Evolutionary conservation across 2,797 vertebrate species (phyloP), one percentile per base, ranked within the genome.

Genomic region (Galago senegalensis): DNA sequence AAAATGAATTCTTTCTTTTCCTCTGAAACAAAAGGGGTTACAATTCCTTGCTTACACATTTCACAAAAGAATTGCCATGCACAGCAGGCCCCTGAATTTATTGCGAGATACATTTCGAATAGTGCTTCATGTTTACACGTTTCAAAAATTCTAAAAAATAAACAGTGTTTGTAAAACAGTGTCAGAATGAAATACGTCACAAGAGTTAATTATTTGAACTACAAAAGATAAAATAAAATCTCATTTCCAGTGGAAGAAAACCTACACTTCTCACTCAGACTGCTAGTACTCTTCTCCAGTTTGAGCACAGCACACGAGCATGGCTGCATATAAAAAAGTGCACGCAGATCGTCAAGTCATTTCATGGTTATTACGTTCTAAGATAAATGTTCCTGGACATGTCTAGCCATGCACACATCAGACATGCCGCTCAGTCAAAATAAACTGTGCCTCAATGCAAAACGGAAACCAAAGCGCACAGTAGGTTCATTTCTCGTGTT

Each of bases 371-470:
- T 75, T 91, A 16, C 3, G 53, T 13, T 7, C 31, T 34, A 85
- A 58, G 91, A 90, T 6, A 95, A 85, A 84, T 84, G 93, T 96
- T 76, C 67, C 94, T 87, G 21, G 90, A 94, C 92, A 85, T 93
- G 20, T 87, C 91, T 83, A 91, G 3, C 40, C 70, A 93, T 75
- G 25, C 90, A 37, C 2, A 76, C 43, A 21, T 58, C 70, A 77
- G 75, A 53, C 1, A 29, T 63, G 79, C 83, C 85, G 97, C 89
- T 75, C 84, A 60, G 37, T 2, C 82, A 90, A 61, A 93, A 18
- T 34, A 89, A 95, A 12, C n/a, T 37, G 9, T 1, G 43, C 29
- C 37, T 82, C 65, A 67, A 7, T 25, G 37, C 67, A 53, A 92
- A 96, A 73, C 17, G 12, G 27, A 82, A 90, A 89, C 43, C 56